These are phyloP conservation scores for Phengaris arion DNA, from an alignment of 2,888 invertebrate species.

Conservation along the genomic window DNA sequence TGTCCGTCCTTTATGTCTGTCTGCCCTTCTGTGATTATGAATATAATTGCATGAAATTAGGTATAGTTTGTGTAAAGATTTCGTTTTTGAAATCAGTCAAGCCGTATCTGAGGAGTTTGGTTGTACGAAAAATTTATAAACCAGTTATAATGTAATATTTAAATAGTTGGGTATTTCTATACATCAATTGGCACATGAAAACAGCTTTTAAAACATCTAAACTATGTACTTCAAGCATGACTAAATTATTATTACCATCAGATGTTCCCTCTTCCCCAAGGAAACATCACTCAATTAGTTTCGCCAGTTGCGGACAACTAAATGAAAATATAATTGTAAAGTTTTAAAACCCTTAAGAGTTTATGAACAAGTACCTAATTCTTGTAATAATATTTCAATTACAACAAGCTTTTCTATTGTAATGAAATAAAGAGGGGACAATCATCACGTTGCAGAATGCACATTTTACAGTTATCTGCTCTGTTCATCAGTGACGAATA, in stretches of 20 bases:
- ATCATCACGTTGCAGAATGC: background rate
- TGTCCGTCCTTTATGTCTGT: too few relatives aligned
- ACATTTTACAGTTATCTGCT: background rate
- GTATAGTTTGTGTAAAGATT: too few relatives aligned
- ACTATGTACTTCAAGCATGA: background rate
- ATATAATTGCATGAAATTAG: too few relatives aligned
- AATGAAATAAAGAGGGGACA: background rate
- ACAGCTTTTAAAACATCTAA: background rate
- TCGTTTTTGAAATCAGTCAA: too few relatives aligned
- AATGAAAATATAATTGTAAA: slow-evolving; percentile 22
- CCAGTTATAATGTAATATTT: too few relatives aligned
- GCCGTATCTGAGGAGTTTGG: too few relatives aligned
- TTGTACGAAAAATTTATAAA: too few relatives aligned
- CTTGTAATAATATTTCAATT: too few relatives aligned
- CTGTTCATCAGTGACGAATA: too few relatives aligned
- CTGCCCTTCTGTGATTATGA: too few relatives aligned
- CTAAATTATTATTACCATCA: slow-evolving; percentile 24
- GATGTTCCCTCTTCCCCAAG: slow-evolving; percentile 12
- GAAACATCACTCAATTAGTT: slow-evolving; percentile 27
- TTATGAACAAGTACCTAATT: background rate
- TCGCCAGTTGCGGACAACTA: background rate
- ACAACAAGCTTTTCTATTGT: too few relatives aligned
- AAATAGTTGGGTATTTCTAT: background rate
- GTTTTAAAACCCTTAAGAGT: background rate
- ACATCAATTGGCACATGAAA: background rate